Evolutionary conservation across 2,797 vertebrate species (phyloP), one percentile per base, ranked within the genome.

Genomic region (Gallirallus australis): DNA sequence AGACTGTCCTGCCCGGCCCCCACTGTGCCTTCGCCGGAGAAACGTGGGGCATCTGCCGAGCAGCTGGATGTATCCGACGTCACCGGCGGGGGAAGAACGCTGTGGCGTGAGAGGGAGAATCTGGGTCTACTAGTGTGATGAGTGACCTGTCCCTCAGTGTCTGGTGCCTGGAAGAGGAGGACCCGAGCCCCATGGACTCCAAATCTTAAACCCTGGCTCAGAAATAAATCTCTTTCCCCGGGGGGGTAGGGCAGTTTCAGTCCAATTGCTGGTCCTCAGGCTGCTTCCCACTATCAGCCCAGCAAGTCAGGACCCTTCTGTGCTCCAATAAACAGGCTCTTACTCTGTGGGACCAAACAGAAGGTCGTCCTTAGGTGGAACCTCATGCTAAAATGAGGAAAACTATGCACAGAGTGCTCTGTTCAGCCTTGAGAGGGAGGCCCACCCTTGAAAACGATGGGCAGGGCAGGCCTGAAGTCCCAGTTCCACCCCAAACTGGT

Each of bases 11-110:
- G 65, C 66, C n/a, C 50, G n/a, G 47, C 56, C 61, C 40, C 59
- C 1, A 1, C 0, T 8, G 8, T 6, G 31, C 7, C 40, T 42
- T 59, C n/a, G 2, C 24, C 18, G 1, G 21, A 33, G 72, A 17
- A 42, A 5, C 0, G 24, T 21, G 28, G 65, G 40, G 45, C n/a
- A 6, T 16, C 71, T 50, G 5, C 76, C 53, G 37, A 59, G 59
- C 60, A 65, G 86, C 52, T 24, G 45, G 14, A 18, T 53, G 48
- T 45, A 56, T 3, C 57, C 6, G 20, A 50, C 63, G 6, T n/a
- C 54, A 9, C 40, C 71, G 1, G 14, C 53, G 52, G 48, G 50
- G 28, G 27, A 87, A 10, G 33, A 31, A 60, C 2, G 3, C 54
- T 20, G 52, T 3, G 3, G 19, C 27, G 18, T 27, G 53, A 7